Evolutionary conservation across 2,113 vertebrate genomes (phyloP).

Genomic region (Terrapene triunguis): DNA sequence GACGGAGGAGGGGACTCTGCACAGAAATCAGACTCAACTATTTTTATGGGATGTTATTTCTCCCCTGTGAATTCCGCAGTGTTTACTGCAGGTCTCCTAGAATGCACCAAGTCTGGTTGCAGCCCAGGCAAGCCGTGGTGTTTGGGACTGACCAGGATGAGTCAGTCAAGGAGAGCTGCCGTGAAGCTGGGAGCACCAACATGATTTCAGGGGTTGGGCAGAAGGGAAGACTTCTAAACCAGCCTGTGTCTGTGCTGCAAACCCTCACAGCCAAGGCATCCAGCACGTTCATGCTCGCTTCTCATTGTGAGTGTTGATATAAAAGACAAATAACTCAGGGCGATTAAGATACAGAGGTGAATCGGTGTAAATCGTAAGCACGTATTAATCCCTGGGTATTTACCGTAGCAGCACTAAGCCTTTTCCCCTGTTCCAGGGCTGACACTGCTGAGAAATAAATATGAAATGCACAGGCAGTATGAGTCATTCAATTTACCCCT

Average conservation of each 20-base stretch:
- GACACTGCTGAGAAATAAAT: slow-evolving; percentile 20
- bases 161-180: neutral
- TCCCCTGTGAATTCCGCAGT: neutral
- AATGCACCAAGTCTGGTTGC: fast-evolving
- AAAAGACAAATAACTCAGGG: neutral
- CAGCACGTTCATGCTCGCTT: neutral
- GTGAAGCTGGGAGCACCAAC: neutral
- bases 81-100: neutral
- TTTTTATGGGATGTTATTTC: neutral
- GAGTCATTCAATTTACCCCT: slow-evolving; percentile 14
- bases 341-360: neutral
- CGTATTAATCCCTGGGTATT: neutral
- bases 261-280: neutral
- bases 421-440: slow-evolving; percentile 20
- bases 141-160: neutral
- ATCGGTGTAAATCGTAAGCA: neutral
- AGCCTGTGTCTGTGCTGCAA: slow-evolving; percentile 1
- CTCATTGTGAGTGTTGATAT: neutral
- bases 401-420: neutral
- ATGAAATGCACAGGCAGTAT: slow-evolving; percentile 21
- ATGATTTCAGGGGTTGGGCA: neutral
- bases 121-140: fast-evolving
- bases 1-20: neutral
- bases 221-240: neutral
- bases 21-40: neutral